These are phyloP conservation scores for Fragum whitleyi DNA, from an alignment of 2,888 invertebrate species.

Conservation along the genomic window DNA sequence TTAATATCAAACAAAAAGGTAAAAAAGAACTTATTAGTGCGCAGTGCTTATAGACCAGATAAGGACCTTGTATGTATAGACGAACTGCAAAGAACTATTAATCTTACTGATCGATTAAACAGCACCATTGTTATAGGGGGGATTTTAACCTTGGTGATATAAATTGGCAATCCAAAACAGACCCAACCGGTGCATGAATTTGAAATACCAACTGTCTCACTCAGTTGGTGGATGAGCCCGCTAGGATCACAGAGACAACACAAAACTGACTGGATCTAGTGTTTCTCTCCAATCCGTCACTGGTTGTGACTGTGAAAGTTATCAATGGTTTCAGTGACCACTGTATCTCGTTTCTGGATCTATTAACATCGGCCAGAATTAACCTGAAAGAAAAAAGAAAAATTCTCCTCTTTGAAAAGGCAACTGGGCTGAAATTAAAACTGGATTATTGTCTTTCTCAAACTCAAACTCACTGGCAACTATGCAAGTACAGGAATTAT, in stretches of 20 bases:
- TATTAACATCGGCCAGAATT: neutral
- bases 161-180: neutral
- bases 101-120: neutral
- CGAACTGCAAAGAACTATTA: neutral
- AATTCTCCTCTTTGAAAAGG: neutral
- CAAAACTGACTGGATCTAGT: neutral
- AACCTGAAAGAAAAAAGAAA: neutral
- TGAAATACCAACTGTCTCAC: conserved; percentile 2
- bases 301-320: neutral
- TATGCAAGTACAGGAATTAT: neutral
- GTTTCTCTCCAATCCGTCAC: neutral
- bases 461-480: neutral
- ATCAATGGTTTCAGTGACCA: conserved; percentile 9
- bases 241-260: conserved; percentile 12
- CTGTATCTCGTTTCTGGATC: conserved; percentile 2
- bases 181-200: neutral
- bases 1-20: conserved; percentile 18
- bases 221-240: neutral
- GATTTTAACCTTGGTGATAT: neutral
- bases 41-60: conserved; percentile 11
- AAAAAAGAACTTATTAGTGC: neutral
- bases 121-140: conserved; percentile 5
- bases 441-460: neutral
- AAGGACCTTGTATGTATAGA: neutral
- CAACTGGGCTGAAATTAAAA: neutral